phyloP scores from a whole-genome alignment of 1,140 invertebrate species.

The Triops longicaudatus region DNA sequence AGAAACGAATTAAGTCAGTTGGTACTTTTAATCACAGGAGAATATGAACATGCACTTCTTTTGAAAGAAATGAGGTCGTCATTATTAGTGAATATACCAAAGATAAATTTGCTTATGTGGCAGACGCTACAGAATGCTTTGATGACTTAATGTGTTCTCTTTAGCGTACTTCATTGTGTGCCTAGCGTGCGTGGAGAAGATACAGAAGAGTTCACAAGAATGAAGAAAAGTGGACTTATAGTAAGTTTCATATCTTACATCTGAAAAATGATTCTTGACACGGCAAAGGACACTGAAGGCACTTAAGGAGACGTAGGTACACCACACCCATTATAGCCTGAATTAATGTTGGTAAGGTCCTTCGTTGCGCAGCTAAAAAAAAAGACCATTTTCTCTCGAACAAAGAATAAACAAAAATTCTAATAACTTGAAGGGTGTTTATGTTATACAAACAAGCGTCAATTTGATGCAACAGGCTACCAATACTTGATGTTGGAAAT shows the following conservation, averaged over 20 bases:
- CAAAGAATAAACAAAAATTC: not conserved
- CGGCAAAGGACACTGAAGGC: not conserved
- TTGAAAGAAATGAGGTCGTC: not conserved
- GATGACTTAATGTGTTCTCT: not conserved
- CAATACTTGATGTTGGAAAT: no score
- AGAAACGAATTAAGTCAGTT: not conserved
- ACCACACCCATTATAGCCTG: not conserved
- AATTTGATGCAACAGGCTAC: no score
- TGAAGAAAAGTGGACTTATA: not conserved
- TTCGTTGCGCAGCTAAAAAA: not conserved
- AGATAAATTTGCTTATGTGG: not conserved
- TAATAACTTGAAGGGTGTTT: no score
- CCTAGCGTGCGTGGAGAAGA: not conserved
- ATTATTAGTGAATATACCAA: not conserved
- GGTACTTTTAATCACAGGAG: not conserved
- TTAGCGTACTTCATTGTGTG: not conserved
- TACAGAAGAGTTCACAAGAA: not conserved
- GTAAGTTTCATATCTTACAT: not conserved
- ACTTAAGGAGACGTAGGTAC: not conserved
- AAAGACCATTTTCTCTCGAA: not conserved
- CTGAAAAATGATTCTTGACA: not conserved
- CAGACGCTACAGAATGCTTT: slow-evolving; percentile 2
- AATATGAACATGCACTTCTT: not conserved
- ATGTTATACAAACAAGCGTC: no score
- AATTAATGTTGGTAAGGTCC: not conserved